Percentiles rank a stretch among this genome's conserved stretches.
Conservation (phyloP, 2,888 invertebrate genomes). For the Litoditis marina region DNA sequence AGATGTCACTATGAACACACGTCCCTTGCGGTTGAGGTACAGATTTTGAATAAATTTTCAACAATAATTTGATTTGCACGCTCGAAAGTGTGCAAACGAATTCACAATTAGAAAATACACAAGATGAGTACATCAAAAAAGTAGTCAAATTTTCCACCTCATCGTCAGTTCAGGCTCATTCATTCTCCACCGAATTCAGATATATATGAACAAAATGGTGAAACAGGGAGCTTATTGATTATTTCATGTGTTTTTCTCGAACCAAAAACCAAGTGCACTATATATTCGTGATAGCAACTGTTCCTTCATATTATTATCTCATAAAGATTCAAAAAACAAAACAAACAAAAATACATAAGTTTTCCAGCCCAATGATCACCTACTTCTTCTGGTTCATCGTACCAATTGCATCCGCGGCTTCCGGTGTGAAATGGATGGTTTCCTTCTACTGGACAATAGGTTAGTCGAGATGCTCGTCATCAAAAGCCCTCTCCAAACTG, state of each 20-base stretch:
- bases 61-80: no score
- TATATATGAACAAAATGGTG: no score
- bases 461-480: background rate
- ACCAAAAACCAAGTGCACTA: background rate
- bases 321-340: no score
- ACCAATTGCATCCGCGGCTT: conserved; percentile 35
- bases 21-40: conserved; percentile 16
- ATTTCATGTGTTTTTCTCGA: background rate
- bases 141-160: no score
- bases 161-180: no score
- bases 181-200: no score
- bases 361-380: conserved; percentile 18
- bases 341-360: background rate
- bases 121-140: background rate
- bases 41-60: no score
- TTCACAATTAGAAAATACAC: no score
- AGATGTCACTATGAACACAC: conserved; percentile 14
- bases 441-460: conserved; percentile 58
- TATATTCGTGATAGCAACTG: no score
- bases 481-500: background rate
- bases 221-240: background rate
- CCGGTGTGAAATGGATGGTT: conserved; percentile 50
- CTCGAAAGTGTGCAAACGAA: no score
- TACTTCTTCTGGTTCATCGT: conserved; percentile 36
- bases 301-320: no score